Percentiles rank a stretch among this genome's conserved stretches.
phyloP scores from a whole-genome alignment of 1,140 invertebrate species.

The Penaeus vannamei region DNA sequence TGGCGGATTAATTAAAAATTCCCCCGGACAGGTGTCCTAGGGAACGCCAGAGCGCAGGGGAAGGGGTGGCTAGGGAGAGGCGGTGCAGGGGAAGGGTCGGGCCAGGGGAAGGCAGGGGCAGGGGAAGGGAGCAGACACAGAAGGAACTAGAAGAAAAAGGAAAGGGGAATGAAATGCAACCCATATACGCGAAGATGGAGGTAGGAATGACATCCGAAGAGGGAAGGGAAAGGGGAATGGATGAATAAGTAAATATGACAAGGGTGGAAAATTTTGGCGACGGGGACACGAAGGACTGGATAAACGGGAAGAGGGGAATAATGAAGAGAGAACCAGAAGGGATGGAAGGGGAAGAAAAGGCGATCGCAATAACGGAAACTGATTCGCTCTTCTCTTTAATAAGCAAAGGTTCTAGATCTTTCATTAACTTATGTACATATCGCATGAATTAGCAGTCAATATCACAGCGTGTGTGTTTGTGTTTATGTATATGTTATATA shows the following conservation, averaged over 20 bases:
- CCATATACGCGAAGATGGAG: not conserved
- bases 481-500: not conserved
- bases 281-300: slow-evolving; percentile 1
- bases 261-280: slow-evolving; percentile 33
- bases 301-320: slow-evolving; percentile 8
- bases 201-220: not conserved
- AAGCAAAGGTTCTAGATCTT: not conserved
- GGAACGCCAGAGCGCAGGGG: slow-evolving; percentile 33
- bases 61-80: slow-evolving; percentile 1
- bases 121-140: not conserved
- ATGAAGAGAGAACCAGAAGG: slow-evolving; percentile 6
- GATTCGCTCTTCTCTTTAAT: not conserved
- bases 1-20: slow-evolving; percentile 59
- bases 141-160: not conserved
- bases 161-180: not conserved
- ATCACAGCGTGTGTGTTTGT: not conserved
- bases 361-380: not conserved
- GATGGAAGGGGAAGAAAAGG: not conserved
- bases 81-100: not conserved
- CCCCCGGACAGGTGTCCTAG: slow-evolving; percentile 51
- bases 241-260: not conserved
- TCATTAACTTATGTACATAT: too few species aligned
- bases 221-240: slow-evolving; percentile 4
- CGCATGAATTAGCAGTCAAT: too few species aligned
- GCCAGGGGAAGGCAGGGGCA: not conserved